Conservation (phyloP, 2,888 invertebrate species). For the Torymus texanus region DNA sequence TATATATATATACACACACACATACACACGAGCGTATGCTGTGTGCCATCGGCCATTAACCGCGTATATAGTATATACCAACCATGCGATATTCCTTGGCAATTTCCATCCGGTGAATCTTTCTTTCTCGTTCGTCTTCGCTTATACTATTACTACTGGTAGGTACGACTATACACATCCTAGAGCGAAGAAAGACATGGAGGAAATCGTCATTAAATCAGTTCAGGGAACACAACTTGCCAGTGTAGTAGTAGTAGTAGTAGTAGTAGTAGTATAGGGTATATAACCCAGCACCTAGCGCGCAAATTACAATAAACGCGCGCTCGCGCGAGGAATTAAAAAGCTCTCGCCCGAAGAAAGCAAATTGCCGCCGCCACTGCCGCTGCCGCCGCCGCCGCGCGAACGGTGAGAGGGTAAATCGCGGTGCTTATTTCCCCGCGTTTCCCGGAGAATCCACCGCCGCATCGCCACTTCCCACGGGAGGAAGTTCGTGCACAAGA, state of each 20-base stretch:
- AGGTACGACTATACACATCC: too few relatives aligned
- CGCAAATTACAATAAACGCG: constrained; percentile 21
- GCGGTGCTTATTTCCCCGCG: constrained; percentile 11
- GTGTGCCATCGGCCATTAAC: background rate
- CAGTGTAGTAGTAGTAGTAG: too few relatives aligned
- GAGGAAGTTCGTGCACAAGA: background rate
- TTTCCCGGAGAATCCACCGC: constrained; percentile 5
- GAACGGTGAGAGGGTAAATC: constrained; percentile 3
- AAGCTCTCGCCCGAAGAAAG: constrained; percentile 13
- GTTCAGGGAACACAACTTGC: constrained; percentile 5
- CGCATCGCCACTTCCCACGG: constrained; percentile 20
- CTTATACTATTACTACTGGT: too few relatives aligned
- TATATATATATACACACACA: too few relatives aligned
- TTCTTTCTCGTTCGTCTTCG: too few relatives aligned
- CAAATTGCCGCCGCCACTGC: background rate
- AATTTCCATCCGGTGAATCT: background rate
- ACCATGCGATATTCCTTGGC: background rate
- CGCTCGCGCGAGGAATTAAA: constrained; percentile 16
- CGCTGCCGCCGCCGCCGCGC: too few relatives aligned
- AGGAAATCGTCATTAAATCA: constrained; percentile 26
- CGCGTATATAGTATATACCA: background rate
- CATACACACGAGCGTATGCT: background rate
- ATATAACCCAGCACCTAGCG: background rate
- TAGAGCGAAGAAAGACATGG: background rate
- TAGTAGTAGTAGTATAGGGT: too few relatives aligned